A percentile compares a stretch with the other conserved stretches of the same genome.
phyloP scores from a whole-genome alignment of 2,113 vertebrate genomes.

The Natator depressus region DNA sequence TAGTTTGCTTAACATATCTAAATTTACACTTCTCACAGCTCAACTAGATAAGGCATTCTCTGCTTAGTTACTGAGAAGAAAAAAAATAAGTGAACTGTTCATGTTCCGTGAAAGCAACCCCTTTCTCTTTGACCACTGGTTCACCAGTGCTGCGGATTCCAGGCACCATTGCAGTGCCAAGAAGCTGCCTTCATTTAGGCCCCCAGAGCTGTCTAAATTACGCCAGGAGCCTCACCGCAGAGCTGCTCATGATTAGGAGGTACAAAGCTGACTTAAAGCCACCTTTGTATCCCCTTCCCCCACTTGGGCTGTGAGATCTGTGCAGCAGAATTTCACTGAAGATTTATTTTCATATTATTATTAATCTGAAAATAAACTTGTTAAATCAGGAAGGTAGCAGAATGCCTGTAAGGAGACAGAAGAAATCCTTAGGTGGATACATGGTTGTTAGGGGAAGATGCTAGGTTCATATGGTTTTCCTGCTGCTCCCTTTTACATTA shows the following conservation, averaged over 20 bases:
- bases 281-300: neutral
- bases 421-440: neutral
- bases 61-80: neutral
- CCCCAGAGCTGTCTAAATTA: fast-evolving
- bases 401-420: neutral
- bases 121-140: fast-evolving
- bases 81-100: neutral
- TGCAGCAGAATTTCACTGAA: neutral
- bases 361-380: neutral
- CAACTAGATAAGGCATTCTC: neutral
- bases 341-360: neutral
- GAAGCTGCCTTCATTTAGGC: neutral
- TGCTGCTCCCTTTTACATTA: neutral
- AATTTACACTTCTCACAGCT: neutral
- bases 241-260: fast-evolving
- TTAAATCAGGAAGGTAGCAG: neutral
- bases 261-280: neutral
- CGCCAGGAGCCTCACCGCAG: neutral
- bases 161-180: neutral
- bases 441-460: neutral
- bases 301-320: fast-evolving
- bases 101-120: neutral
- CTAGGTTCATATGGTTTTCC: fast-evolving
- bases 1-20: neutral
- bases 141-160: neutral